phyloP scores from a whole-genome alignment of 1,140 invertebrate species.

The Heliconius hermathena region DNA sequence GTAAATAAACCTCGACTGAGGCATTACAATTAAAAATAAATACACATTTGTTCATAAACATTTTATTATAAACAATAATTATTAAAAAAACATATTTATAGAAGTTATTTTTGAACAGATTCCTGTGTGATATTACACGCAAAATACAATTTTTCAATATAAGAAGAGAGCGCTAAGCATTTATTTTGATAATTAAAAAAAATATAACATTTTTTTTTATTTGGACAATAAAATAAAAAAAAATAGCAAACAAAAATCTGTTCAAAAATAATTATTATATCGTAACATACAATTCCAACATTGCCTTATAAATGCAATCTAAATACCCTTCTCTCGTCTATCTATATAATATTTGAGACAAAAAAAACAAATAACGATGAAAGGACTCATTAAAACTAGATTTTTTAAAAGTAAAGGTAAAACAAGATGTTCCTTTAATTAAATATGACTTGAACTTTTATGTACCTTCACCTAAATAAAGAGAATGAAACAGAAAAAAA shows the following conservation, averaged over 20 bases:
- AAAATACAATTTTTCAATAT: neutral
- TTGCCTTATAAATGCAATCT: conserved; percentile 72
- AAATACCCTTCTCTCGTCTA: conserved; percentile 35
- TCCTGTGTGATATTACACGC: neutral
- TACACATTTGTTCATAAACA: conserved; percentile 58
- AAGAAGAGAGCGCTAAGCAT: neutral
- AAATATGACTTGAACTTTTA: conserved; percentile 1
- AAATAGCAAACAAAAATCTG: conserved; percentile 24
- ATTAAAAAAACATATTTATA: conserved; percentile 73
- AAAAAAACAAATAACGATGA: conserved; percentile 41
- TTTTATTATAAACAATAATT: conserved; percentile 81
- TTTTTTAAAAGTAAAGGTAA: neutral
- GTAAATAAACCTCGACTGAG: no score
- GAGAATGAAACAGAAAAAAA: no score
- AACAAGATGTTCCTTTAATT: neutral
- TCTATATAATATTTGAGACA: conserved; percentile 34
- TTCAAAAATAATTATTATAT: conserved; percentile 33
- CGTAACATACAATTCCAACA: conserved; percentile 65
- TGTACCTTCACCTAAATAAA: neutral
- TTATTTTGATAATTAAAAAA: neutral
- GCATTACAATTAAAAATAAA: conserved; percentile 45
- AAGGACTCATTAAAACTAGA: conserved; percentile 31
- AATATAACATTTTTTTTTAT: neutral
- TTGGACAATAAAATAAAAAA: neutral
- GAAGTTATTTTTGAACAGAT: conserved; percentile 50